Evolutionary conservation across 2,113 vertebrate genomes (phyloP).

Genomic region (Pipra filicauda): DNA sequence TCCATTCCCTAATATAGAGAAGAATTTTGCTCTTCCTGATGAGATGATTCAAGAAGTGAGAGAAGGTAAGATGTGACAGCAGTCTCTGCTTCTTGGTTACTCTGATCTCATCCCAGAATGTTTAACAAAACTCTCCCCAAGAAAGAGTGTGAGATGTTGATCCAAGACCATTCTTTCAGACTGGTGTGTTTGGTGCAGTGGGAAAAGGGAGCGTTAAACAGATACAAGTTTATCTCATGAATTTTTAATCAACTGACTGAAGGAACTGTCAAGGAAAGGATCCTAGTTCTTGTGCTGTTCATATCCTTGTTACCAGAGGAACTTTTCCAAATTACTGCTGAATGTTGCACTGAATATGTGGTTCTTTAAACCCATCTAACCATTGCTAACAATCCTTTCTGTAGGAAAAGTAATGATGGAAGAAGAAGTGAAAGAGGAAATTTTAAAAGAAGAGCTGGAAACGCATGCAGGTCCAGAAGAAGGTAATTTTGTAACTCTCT

Average conservation of each 20-base stretch:
- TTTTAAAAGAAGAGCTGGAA: slow-evolving; percentile 88
- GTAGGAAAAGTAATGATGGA: slow-evolving; percentile 89
- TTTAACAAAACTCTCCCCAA: not conserved
- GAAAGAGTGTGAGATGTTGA: not conserved
- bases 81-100: not conserved
- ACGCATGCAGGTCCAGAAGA: slow-evolving; percentile 86
- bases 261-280: not conserved
- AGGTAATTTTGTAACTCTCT: slow-evolving; percentile 73
- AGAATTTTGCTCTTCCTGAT: slow-evolving; percentile 92
- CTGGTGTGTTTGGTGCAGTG: not conserved
- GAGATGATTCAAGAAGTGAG: slow-evolving; percentile 97
- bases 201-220: not conserved
- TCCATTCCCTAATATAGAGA: slow-evolving; percentile 93
- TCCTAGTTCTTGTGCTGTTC: not conserved
- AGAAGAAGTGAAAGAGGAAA: slow-evolving; percentile 89
- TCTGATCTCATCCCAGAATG: not conserved
- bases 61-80: slow-evolving; percentile 82
- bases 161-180: not conserved
- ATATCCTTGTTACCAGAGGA: not conserved
- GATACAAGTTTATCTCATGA: not conserved
- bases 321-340: not conserved
- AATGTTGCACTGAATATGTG: not conserved
- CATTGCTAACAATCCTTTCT: not conserved
- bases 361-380: not conserved
- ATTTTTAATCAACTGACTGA: not conserved